Base-by-base conservation (phyloP, 2,797 vertebrate genomes). In the Bradypodion pumilum region DNA sequence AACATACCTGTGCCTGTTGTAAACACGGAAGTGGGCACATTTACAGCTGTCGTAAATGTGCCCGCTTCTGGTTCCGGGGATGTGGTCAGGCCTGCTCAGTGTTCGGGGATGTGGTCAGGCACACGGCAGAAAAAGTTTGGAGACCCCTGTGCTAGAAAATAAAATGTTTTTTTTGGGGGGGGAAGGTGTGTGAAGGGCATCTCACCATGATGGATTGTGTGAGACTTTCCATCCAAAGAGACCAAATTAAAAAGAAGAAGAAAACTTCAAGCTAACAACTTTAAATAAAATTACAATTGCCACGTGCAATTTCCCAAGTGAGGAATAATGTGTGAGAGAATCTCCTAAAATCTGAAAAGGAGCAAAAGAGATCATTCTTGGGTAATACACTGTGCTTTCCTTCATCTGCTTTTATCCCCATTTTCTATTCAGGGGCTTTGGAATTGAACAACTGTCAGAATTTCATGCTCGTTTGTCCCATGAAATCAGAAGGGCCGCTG, bases 221-320 rank as follows among this genome's bases (percentile, higher is more conserved):
- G 86, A 93, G 88, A 91, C 91, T 94, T 81, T 92, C 92, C 77
- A 66, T 56, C 91, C 92, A 93, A 94, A 94, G 89, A 95, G 92
- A 92, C 90, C 83, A 73, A 83, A 93, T 94, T 95, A 94, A 37
- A 76, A 49, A 13, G 37, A 62, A 49, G 42, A 13, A 74, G 7
- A 95, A 95, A 95, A 93, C 90, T 94, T 94, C 92, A 93, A 93
- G 89, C 37, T 91, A 96, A 95, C 92, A 93, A 94, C 90, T 95
- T 89, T 89, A 95, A 95, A 93, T 92, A 92, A 94, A 96, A 96
- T 95, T 95, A 87, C 60, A 85, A n/a, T 92, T 95, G 92, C 86
- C 88, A 87, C 21, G 16, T 94, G 69, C 78, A 88, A 90, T 95
- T 93, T 92, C 86, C 91, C 91, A 89, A 84, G 59, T 40, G 44